Evolutionary conservation across 2,797 vertebrate species (phyloP).

Genomic region (Atherinosoma microstoma): DNA sequence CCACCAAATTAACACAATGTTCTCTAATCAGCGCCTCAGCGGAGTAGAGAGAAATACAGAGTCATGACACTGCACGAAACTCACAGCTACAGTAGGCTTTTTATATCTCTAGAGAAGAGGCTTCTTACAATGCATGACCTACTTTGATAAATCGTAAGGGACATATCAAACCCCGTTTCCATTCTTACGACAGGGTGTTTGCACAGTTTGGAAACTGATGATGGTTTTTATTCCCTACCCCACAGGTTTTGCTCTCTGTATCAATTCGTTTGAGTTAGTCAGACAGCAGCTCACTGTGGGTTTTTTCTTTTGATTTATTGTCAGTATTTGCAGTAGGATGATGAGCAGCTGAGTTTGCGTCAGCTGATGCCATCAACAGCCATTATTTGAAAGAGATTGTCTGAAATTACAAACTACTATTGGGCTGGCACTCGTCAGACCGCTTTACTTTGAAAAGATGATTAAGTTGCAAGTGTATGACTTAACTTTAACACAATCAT

Average conservation of each 20-base stretch:
- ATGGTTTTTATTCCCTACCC: neutral
- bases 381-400: constrained; percentile 1
- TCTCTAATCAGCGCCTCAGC: neutral
- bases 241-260: constrained; percentile 1
- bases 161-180: constrained; percentile 15
- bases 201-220: neutral
- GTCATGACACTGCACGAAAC: neutral
- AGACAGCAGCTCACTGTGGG: neutral
- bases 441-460: neutral
- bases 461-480: constrained; percentile 5
- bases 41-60: neutral
- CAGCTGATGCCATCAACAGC: neutral
- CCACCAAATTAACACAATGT: constrained; percentile 16
- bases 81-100: constrained; percentile 34
- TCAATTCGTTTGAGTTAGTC: neutral
- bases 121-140: constrained; percentile 60
- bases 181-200: constrained; percentile 13
- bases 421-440: neutral
- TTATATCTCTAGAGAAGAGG: constrained; percentile 35
- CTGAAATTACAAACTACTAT: neutral
- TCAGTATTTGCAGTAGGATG: constrained; percentile 3
- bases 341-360: neutral
- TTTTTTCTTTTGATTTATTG: neutral
- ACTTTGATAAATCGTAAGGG: constrained; percentile 60
- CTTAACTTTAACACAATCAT: neutral